Conservation (phyloP, 2,888 invertebrate genomes). For the Chouioia cunea region DNA sequence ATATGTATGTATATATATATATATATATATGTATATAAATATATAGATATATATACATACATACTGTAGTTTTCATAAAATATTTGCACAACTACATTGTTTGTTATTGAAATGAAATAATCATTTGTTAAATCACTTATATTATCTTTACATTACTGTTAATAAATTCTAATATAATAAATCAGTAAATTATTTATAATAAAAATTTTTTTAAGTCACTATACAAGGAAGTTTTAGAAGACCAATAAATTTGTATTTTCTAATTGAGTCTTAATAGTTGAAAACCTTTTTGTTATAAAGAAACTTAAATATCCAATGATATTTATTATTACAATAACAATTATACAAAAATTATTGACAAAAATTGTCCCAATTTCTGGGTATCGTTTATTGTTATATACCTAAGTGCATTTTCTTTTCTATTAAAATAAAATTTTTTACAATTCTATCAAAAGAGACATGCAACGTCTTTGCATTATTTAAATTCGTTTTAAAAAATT, state of each 20-base stretch:
- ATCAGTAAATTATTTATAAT: conserved; percentile 21
- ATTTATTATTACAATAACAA: conserved; percentile 37
- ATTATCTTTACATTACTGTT: too few species aligned
- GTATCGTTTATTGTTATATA: conserved; percentile 30
- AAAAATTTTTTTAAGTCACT: conserved; percentile 38
- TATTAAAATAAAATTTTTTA: conserved; percentile 45
- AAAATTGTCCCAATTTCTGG: conserved; percentile 29
- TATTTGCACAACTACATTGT: conserved; percentile 30
- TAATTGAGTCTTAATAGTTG: conserved; percentile 17
- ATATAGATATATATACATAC: too few species aligned
- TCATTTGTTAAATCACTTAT: neutral
- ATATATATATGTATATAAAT: too few species aligned
- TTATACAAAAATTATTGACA: conserved; percentile 45
- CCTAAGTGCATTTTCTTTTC: conserved; percentile 34
- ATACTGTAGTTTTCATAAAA: conserved; percentile 37
- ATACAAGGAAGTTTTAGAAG: conserved; percentile 38
- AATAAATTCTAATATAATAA: neutral
- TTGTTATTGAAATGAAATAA: conserved; percentile 15
- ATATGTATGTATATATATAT: too few species aligned
- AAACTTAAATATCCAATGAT: conserved; percentile 41
- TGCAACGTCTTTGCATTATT: conserved; percentile 12
- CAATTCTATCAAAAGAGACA: conserved; percentile 34
- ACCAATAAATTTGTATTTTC: conserved; percentile 3
- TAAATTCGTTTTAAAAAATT: conserved; percentile 16
- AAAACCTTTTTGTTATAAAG: conserved; percentile 17